Evolutionary conservation across 2,797 vertebrate genomes (phyloP), one percentile per base, ranked within the genome.

Genomic region (Acanthiza pusilla): DNA sequence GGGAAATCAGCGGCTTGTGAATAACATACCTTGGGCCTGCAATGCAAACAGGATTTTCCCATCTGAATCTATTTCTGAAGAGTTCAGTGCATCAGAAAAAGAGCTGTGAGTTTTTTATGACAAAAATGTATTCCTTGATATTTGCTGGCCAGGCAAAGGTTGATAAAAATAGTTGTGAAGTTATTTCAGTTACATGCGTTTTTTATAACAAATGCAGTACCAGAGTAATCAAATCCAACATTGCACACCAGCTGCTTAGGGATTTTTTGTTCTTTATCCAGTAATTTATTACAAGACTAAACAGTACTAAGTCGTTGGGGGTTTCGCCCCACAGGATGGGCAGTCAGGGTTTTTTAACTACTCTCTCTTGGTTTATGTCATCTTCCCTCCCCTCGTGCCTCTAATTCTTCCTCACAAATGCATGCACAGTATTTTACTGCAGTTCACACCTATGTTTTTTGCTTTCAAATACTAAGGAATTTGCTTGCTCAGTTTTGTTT

Each of bases 231-330:
- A 82, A 93, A 82, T 86, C 62, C 54, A 83, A 17, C 40, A 32
- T 57, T 82, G 43, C 75, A 62, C 62, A 61, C 71, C 54, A 92
- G 55, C 83, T 96, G 83, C 74, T 90, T 65, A 70, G 34, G 43
- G 57, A 54, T 76, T 73, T 87, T 83, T 93, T 88, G 85, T 65
- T 77, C 83, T 87, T 91, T 90, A 93, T 74, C 77, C 61, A 74
- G 84, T 83, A 81, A 91, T 93, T 79, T 92, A 89, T 89, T 92
- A 36, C 40, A 58, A 77, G 84, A 60, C 65, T 84, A 34, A 93
- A 76, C n/a, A 60, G 45, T 79, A 60, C 26, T 84, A 76, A 89
- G 53, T 70, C 17, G 0, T 54, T 30, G 42, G 26, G 10, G 9
- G 54, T 34, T 34, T 9, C 3, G 11, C 18, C 32, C 27, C 18